phyloP scores from a whole-genome alignment of 2,797 vertebrate genomes.

The Corythornis leucogaster region DNA sequence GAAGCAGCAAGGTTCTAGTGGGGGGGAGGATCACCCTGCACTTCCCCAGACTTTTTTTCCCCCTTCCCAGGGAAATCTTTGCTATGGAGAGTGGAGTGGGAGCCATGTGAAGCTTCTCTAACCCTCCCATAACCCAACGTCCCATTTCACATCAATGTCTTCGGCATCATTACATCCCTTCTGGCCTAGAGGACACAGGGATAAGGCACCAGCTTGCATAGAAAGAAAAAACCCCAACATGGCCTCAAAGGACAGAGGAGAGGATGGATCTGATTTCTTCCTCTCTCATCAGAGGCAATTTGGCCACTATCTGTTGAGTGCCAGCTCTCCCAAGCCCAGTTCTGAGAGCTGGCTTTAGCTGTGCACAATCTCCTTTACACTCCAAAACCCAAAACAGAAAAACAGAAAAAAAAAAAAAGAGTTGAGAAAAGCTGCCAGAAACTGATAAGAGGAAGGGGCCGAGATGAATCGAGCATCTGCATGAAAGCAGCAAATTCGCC shows the following conservation, averaged over 20 bases:
- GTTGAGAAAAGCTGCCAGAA: not conserved
- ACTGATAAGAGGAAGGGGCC: not conserved
- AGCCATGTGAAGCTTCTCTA: accelerated
- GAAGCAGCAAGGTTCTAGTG: not conserved
- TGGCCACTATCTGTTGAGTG: not conserved
- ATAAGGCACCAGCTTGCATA: not conserved
- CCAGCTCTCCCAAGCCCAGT: not conserved
- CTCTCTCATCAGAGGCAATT: not conserved
- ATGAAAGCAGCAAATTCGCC: not conserved
- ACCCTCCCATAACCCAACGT: accelerated
- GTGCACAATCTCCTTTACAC: not conserved
- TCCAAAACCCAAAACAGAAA: not conserved
- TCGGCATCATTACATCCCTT: not conserved
- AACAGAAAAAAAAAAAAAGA: not conserved
- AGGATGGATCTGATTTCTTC: not conserved
- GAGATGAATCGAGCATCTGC: not conserved
- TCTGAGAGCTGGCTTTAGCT: not conserved
- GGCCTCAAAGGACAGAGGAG: not conserved
- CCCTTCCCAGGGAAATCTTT: accelerated
- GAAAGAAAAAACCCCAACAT: not conserved
- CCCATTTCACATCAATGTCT: not conserved
- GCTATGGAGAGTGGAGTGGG: accelerated
- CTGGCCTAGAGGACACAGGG: not conserved
- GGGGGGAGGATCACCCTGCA: not conserved
- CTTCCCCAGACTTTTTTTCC: not conserved